These are phyloP conservation scores for Tetropium fuscum DNA, from an alignment of 2,888 invertebrate species.

Conservation along the genomic window DNA sequence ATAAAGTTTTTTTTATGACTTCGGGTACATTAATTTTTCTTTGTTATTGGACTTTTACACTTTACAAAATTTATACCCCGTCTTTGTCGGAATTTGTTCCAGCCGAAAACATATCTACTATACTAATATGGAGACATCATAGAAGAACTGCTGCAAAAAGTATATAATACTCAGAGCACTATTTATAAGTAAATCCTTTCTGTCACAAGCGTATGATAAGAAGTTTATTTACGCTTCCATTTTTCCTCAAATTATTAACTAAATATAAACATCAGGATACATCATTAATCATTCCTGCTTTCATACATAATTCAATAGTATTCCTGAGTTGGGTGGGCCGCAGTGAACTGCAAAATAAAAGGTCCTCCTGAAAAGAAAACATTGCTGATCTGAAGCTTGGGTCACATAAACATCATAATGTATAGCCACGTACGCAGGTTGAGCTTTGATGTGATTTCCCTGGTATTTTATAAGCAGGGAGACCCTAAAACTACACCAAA, in stretches of 20 bases:
- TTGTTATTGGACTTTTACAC: too few relatives aligned
- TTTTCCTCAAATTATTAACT: constrained; percentile 28
- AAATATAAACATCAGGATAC: constrained; percentile 37
- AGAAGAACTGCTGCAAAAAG: constrained; percentile 1
- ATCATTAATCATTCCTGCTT: constrained; percentile 40
- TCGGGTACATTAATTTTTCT: too few relatives aligned
- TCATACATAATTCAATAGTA: constrained; percentile 44
- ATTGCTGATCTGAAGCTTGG: constrained; percentile 34
- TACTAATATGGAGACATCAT: too few relatives aligned
- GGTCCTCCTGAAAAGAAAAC: constrained; percentile 34
- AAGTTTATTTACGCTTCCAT: constrained; percentile 15
- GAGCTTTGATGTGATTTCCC: constrained; percentile 52
- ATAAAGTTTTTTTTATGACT: too few relatives aligned
- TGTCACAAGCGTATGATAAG: constrained; percentile 13
- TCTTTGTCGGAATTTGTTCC: too few relatives aligned
- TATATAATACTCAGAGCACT: constrained; percentile 1
- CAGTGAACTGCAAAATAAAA: constrained; percentile 36
- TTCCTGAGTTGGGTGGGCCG: constrained; percentile 26
- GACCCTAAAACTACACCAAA: constrained; percentile 42
- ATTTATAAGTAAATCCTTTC: constrained; percentile 17
- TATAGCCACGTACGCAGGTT: constrained; percentile 50
- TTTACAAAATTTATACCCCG: too few relatives aligned
- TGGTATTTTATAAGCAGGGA: constrained; percentile 44
- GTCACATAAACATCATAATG: constrained; percentile 46
- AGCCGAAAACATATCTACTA: too few relatives aligned